Percentiles rank a stretch among this genome's conserved stretches.
phyloP scores from a whole-genome alignment of 2,888 invertebrate genomes.

The Anaspis maculata region DNA sequence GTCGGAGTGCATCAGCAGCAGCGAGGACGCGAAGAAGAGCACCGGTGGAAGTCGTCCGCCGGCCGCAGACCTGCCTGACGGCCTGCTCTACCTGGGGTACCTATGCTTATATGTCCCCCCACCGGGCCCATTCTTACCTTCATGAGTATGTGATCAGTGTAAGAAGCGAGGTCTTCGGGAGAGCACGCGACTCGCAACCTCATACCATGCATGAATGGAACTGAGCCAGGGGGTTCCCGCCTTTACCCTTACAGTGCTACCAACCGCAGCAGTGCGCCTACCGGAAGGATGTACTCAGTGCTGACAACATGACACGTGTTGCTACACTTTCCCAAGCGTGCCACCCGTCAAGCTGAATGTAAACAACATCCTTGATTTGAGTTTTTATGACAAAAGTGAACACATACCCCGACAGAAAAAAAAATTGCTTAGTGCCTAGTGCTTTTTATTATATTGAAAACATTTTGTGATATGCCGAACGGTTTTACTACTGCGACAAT shows the following conservation, averaged over 20 bases:
- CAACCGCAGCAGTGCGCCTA: constrained; percentile 8
- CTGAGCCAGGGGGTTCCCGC: constrained; percentile 10
- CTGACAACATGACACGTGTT: no score
- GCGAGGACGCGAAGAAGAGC: no score
- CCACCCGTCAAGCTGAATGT: no score
- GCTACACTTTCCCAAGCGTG: no score
- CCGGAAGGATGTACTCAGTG: neutral
- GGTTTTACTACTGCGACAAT: constrained; percentile 7
- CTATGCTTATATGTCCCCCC: constrained; percentile 40
- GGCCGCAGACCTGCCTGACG: constrained; percentile 31
- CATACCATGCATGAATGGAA: constrained; percentile 24
- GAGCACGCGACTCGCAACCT: constrained; percentile 35
- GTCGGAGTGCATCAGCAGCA: neutral
- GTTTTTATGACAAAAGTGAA: no score
- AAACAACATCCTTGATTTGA: no score
- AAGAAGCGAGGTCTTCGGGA: constrained; percentile 42
- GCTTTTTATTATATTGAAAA: no score
- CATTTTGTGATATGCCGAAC: constrained; percentile 7
- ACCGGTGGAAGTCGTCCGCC: constrained; percentile 22
- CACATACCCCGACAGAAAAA: no score
- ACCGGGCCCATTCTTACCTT: constrained; percentile 41
- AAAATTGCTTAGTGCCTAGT: no score
- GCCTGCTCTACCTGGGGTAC: constrained; percentile 37
- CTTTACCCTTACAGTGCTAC: constrained; percentile 8
- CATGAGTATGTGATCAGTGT: constrained; percentile 43